phyloP scores from a whole-genome alignment of 2,113 vertebrate species.

The Sinocyclocheilus grahami region DNA sequence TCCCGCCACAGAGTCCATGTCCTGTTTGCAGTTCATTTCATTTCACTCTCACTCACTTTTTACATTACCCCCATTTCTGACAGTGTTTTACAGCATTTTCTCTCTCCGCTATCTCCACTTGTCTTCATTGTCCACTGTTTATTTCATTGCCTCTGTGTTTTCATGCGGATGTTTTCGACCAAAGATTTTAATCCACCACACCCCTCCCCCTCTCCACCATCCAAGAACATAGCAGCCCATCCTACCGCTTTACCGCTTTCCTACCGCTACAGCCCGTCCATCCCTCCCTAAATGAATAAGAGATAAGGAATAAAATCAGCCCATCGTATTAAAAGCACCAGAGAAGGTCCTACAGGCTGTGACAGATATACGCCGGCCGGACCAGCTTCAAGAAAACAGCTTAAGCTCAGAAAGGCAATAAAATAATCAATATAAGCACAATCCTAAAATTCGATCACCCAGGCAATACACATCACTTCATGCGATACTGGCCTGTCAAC shows the following conservation, averaged over 20 bases:
- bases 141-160: constrained; percentile 59
- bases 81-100: background rate
- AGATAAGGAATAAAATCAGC: constrained; percentile 39
- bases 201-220: constrained; percentile 48
- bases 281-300: constrained; percentile 13
- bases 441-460: constrained; percentile 31
- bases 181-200: constrained; percentile 56
- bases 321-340: constrained; percentile 25
- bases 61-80: background rate
- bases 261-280: too few relatives aligned
- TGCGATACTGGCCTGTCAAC: background rate
- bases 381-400: constrained; percentile 28
- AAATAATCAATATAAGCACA: constrained; percentile 27
- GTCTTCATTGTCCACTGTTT: constrained; percentile 37
- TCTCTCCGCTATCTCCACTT: background rate
- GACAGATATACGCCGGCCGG: background rate
- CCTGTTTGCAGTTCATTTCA: background rate
- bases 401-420: constrained; percentile 31
- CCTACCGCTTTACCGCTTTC: background rate
- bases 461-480: constrained; percentile 10
- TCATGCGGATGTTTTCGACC: constrained; percentile 48
- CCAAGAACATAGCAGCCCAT: constrained; percentile 11
- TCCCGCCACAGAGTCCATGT: background rate
- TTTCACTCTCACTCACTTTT: constrained; percentile 6
- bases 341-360: constrained; percentile 21